Conservation (phyloP, 1,140 invertebrate genomes). For the Lamellibrachia luymesi region DNA sequence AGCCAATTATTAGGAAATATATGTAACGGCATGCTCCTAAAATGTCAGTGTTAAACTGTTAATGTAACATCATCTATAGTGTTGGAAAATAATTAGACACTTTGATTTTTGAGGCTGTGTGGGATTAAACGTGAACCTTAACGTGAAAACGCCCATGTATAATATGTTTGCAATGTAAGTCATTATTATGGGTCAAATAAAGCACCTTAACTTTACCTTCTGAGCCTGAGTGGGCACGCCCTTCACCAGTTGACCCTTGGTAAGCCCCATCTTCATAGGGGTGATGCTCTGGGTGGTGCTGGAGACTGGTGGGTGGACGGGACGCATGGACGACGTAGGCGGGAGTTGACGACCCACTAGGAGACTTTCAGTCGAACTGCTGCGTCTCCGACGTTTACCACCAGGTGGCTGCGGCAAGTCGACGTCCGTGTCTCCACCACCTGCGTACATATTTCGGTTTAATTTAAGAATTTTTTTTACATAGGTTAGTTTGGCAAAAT, state of each 20-base stretch:
- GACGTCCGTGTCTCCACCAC: background rate
- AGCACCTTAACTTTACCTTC: background rate
- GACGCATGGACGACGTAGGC: conserved; percentile 38
- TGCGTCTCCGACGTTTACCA: background rate
- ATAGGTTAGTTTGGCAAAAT: too few relatives aligned
- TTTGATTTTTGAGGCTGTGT: background rate
- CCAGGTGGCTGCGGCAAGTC: background rate
- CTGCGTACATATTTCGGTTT: background rate
- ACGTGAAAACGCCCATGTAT: too few relatives aligned
- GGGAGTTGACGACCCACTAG: conserved; percentile 31
- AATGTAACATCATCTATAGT: too few relatives aligned
- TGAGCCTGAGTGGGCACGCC: background rate
- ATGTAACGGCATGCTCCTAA: too few relatives aligned
- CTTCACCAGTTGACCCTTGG: background rate
- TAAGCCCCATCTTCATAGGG: conserved; percentile 35
- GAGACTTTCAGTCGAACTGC: conserved; percentile 34
- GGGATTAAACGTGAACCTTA: too few relatives aligned
- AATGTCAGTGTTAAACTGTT: too few relatives aligned
- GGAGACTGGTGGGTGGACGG: conserved; percentile 37
- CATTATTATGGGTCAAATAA: background rate
- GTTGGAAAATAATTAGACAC: too few relatives aligned
- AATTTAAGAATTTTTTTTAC: too few relatives aligned
- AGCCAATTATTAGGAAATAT: too few relatives aligned
- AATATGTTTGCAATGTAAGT: background rate
- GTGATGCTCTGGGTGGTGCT: conserved; percentile 38